These are phyloP conservation scores for Zaprionus obscuricornis DNA, from an alignment of 2,888 invertebrate genomes.

Conservation along the genomic window DNA sequence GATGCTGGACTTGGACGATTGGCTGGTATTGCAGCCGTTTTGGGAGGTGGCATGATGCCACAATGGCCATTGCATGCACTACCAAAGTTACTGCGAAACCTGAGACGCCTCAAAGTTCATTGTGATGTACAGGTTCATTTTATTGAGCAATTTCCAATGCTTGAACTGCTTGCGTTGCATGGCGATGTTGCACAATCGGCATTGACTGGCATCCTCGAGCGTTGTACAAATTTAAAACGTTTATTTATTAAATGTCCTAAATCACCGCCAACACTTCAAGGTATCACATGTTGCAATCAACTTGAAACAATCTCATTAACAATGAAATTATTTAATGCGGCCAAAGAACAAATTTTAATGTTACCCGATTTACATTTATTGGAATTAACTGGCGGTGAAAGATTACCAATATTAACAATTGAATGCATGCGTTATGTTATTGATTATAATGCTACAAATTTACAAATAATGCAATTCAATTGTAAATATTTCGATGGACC, in stretches of 20 bases:
- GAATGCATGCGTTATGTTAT: constrained; percentile 27
- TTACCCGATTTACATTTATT: constrained; percentile 23
- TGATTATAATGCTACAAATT: not conserved
- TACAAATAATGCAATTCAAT: constrained; percentile 43
- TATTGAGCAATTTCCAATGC: constrained; percentile 38
- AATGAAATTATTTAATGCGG: constrained; percentile 12
- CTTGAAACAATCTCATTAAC: constrained; percentile 36
- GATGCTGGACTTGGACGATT: not conserved
- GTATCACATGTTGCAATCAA: not conserved
- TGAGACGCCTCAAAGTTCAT: constrained; percentile 33
- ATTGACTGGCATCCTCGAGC: constrained; percentile 43
- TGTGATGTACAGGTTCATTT: constrained; percentile 57
- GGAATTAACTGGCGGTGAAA: constrained; percentile 17
- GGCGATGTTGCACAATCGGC: constrained; percentile 40
- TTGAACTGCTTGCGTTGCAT: constrained; percentile 34
- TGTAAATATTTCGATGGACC: constrained; percentile 17
- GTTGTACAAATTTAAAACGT: constrained; percentile 32
- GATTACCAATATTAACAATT: not conserved
- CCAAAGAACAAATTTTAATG: constrained; percentile 8
- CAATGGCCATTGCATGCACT: constrained; percentile 53
- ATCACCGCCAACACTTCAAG: not conserved
- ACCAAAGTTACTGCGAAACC: constrained; percentile 44
- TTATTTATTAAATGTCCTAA: constrained; percentile 26
- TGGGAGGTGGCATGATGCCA: constrained; percentile 10
- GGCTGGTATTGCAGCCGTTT: constrained; percentile 3